Evolutionary conservation across 2,113 vertebrate species (phyloP).

Genomic region (Isurus oxyrinchus): DNA sequence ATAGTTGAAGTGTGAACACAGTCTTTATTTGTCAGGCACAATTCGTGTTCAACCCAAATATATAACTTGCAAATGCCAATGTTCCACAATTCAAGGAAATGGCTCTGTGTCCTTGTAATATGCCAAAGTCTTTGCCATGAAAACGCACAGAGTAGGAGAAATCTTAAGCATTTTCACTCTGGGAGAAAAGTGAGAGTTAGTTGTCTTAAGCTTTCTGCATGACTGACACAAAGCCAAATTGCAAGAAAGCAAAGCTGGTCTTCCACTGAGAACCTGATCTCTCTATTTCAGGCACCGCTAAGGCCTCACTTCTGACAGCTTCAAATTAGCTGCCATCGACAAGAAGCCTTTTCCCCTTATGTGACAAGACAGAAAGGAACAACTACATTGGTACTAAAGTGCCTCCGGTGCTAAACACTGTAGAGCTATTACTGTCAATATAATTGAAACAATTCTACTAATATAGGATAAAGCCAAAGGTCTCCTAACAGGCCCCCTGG

Average conservation of each 20-base stretch:
- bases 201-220: not conserved
- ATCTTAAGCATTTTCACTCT: not conserved
- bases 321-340: slow-evolving; percentile 34
- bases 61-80: not conserved
- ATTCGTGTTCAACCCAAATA: not conserved
- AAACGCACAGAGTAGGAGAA: not conserved
- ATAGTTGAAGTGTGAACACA: not conserved
- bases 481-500: slow-evolving; percentile 25
- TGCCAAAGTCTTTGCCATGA: not conserved
- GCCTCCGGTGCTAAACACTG: slow-evolving; percentile 20
- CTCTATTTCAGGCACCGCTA: not conserved
- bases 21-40: not conserved
- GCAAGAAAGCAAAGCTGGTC: not conserved
- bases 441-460: slow-evolving; percentile 36
- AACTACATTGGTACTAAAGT: not conserved
- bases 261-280: slow-evolving; percentile 21
- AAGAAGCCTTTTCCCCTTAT: not conserved
- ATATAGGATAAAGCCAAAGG: slow-evolving; percentile 30
- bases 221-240: slow-evolving; percentile 25
- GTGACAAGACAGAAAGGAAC: slow-evolving; percentile 23
- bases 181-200: not conserved
- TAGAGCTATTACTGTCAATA: slow-evolving; percentile 20
- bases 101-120: not conserved
- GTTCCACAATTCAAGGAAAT: not conserved
- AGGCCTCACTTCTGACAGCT: not conserved